phyloP scores from a whole-genome alignment of 1,140 invertebrate genomes.

The Heliothis subflexa region DNA sequence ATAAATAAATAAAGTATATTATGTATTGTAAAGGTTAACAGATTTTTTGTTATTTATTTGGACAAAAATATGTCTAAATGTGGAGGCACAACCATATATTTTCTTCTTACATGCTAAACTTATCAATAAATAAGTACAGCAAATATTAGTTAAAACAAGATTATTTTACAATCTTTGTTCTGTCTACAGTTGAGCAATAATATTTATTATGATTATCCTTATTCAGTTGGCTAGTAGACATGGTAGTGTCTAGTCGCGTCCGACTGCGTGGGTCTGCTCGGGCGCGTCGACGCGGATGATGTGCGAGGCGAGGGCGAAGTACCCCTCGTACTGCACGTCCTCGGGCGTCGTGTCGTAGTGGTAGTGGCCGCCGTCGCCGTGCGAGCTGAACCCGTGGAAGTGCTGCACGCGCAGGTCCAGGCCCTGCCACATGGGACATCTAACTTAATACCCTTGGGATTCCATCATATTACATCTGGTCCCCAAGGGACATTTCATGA shows the following conservation, averaged over 20 bases:
- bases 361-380: conserved; percentile 97
- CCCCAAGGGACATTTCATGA: no score
- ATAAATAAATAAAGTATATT: no score
- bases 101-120: neutral
- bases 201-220: neutral
- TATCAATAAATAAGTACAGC: conserved; percentile 7
- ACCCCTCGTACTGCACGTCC: conserved; percentile 94
- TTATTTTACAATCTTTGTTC: neutral
- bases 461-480: neutral
- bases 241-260: conserved; percentile 76
- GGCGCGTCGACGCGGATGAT: conserved; percentile 95
- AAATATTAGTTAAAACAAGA: neutral
- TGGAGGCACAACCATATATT: no score
- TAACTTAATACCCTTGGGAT: neutral
- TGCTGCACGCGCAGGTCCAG: conserved; percentile 96
- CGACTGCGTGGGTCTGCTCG: conserved; percentile 82
- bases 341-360: conserved; percentile 97
- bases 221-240: neutral
- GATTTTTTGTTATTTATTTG: no score
- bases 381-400: conserved; percentile 96
- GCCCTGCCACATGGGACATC: conserved; percentile 86
- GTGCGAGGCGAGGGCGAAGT: conserved; percentile 92
- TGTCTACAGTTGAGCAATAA: neutral
- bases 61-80: no score
- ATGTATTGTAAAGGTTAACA: no score